A percentile compares a stretch with the other conserved stretches of the same genome.
Evolutionary conservation across 2,797 vertebrate genomes (phyloP).

Genomic region (Molothrus aeneus): DNA sequence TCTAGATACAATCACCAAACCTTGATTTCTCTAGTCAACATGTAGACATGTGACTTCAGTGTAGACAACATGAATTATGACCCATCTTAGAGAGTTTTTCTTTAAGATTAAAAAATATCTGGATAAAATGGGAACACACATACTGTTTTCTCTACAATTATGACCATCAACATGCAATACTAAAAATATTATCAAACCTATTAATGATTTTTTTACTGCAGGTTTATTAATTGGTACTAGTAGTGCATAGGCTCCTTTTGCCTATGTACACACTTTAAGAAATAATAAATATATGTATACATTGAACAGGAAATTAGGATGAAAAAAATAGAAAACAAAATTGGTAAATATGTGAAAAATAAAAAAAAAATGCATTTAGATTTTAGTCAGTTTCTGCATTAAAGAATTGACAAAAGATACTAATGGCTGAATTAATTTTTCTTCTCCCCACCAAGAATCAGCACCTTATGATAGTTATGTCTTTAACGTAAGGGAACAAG

Average conservation of each 20-base stretch:
- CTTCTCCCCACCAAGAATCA: not conserved
- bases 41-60: constrained; percentile 14
- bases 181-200: not conserved
- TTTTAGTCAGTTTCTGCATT: not conserved
- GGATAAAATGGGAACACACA: not conserved
- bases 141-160: not conserved
- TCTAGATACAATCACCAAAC: constrained; percentile 31
- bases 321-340: not conserved
- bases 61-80: constrained; percentile 45
- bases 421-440: not conserved
- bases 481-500: not conserved
- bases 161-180: not conserved
- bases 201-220: not conserved
- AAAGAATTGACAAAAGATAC: not conserved
- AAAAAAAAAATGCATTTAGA: not conserved
- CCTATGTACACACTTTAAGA: not conserved
- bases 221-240: not conserved
- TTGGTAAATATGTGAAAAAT: not conserved
- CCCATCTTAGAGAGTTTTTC: not conserved
- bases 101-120: constrained; percentile 4
- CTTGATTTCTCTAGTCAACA: constrained; percentile 42
- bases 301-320: not conserved
- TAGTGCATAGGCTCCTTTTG: not conserved
- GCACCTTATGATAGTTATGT: not conserved
- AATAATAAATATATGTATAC: not conserved